Evolutionary conservation across 2,797 vertebrate genomes (phyloP).

Genomic region (Okamejei kenojei): DNA sequence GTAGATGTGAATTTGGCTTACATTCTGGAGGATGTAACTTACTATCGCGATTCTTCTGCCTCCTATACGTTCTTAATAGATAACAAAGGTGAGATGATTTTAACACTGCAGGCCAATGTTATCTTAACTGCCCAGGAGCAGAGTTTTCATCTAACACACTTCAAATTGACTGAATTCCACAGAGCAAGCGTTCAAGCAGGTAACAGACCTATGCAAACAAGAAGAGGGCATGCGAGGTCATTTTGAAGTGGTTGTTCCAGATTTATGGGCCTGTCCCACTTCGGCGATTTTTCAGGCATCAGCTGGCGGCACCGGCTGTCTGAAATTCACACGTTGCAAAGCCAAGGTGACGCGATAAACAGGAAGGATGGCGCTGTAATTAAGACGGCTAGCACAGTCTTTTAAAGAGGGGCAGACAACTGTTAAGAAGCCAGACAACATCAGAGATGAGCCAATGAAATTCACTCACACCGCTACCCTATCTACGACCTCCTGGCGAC

Average conservation of each 20-base stretch:
- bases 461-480: too few relatives aligned
- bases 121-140: not conserved
- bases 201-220: not conserved
- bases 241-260: constrained; percentile 5
- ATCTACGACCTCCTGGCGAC: too few relatives aligned
- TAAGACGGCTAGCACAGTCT: too few relatives aligned
- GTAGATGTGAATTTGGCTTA: constrained; percentile 95
- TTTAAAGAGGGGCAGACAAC: too few relatives aligned
- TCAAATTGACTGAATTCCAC: not conserved
- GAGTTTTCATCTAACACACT: not conserved
- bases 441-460: too few relatives aligned
- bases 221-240: not conserved
- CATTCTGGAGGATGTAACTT: constrained; percentile 94
- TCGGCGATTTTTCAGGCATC: too few relatives aligned
- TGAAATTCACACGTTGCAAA: too few relatives aligned
- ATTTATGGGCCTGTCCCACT: too few relatives aligned
- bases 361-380: too few relatives aligned
- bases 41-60: constrained; percentile 93
- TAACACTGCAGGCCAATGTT: not conserved
- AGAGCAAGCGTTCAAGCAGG: not conserved
- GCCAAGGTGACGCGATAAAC: too few relatives aligned
- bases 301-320: too few relatives aligned
- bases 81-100: constrained; percentile 77
- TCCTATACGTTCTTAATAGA: constrained; percentile 98
- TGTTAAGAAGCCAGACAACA: too few relatives aligned